Conservation (phyloP, 2,797 vertebrate genomes). For the Paratrypauchen microcephalus region DNA sequence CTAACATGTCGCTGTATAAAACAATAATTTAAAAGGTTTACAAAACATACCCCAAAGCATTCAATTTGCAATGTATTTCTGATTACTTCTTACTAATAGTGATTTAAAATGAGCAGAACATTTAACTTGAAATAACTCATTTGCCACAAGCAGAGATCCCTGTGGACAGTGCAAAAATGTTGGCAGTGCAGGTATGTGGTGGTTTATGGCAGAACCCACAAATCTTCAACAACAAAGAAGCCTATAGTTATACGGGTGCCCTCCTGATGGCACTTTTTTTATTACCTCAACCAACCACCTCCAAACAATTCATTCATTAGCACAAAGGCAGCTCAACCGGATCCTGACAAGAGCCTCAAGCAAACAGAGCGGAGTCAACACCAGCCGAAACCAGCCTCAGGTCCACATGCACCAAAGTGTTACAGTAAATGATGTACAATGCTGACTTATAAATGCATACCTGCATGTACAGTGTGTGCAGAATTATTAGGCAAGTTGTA, state of each 20-base stretch:
- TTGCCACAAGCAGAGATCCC: background rate
- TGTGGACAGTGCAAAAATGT: background rate
- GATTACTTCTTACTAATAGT: background rate
- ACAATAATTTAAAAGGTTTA: no score
- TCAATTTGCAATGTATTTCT: no score
- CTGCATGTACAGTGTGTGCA: background rate
- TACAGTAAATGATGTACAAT: background rate
- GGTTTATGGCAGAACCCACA: slow-evolving; percentile 27
- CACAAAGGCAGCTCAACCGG: slow-evolving; percentile 74
- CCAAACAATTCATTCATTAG: slow-evolving; percentile 56
- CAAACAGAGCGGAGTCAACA: slow-evolving; percentile 53
- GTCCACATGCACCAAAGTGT: slow-evolving; percentile 14
- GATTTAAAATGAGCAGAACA: background rate
- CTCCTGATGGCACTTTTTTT: slow-evolving; percentile 47
- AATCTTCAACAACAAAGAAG: slow-evolving; percentile 39
- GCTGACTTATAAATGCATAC: background rate
- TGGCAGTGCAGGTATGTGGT: slow-evolving; percentile 3
- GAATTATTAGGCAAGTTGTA: no score
- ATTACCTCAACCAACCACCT: slow-evolving; percentile 56
- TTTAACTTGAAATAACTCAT: background rate
- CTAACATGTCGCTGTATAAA: background rate
- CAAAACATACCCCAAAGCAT: no score
- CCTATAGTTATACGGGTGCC: slow-evolving; percentile 31
- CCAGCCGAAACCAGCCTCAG: slow-evolving; percentile 25
- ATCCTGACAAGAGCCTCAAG: slow-evolving; percentile 66